A percentile compares a stretch with the other conserved stretches of the same genome.
These are phyloP conservation scores for Andrena haemorrhoa DNA, from an alignment of 2,888 invertebrate genomes.

Conservation along the genomic window DNA sequence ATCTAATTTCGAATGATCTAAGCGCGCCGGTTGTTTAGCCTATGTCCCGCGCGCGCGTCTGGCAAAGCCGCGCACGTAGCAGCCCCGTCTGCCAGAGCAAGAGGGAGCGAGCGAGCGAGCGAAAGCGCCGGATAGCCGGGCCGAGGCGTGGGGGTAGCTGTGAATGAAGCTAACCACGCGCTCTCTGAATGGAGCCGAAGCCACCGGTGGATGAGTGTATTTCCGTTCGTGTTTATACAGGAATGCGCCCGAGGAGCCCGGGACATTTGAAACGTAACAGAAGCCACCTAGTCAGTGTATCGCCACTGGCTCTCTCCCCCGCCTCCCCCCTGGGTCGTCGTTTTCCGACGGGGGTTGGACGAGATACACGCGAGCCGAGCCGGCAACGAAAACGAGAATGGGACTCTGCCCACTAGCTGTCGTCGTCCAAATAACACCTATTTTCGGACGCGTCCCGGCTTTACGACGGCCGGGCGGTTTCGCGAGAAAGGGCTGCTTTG, in stretches of 20 bases:
- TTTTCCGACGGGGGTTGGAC: neutral
- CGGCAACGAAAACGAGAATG: slow-evolving; percentile 28
- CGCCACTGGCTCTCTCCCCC: neutral
- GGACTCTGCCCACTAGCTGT: slow-evolving; percentile 55
- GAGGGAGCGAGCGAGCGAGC: slow-evolving; percentile 12
- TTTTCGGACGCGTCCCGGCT: slow-evolving; percentile 48
- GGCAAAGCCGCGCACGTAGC: slow-evolving; percentile 55
- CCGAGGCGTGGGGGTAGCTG: slow-evolving; percentile 72
- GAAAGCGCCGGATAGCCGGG: slow-evolving; percentile 14
- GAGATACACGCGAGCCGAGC: slow-evolving; percentile 20
- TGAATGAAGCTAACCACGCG: slow-evolving; percentile 80
- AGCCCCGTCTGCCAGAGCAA: slow-evolving; percentile 5
- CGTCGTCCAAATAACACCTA: slow-evolving; percentile 65
- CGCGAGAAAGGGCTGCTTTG: slow-evolving; percentile 37
- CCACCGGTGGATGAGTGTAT: slow-evolving; percentile 71
- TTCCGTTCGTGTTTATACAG: slow-evolving; percentile 78
- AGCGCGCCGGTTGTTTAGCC: slow-evolving; percentile 68
- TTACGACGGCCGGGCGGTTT: slow-evolving; percentile 32
- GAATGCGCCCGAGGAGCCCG: slow-evolving; percentile 71
- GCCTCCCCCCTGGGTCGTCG: neutral
- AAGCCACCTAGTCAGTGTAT: slow-evolving; percentile 35
- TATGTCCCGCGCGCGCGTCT: slow-evolving; percentile 58
- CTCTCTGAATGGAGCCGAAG: slow-evolving; percentile 75
- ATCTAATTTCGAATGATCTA: slow-evolving; percentile 61
- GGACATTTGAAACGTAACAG: slow-evolving; percentile 78